Evolutionary conservation across 2,113 vertebrate genomes (phyloP), one percentile per base, ranked within the genome.

Genomic region (Anguilla rostrata): DNA sequence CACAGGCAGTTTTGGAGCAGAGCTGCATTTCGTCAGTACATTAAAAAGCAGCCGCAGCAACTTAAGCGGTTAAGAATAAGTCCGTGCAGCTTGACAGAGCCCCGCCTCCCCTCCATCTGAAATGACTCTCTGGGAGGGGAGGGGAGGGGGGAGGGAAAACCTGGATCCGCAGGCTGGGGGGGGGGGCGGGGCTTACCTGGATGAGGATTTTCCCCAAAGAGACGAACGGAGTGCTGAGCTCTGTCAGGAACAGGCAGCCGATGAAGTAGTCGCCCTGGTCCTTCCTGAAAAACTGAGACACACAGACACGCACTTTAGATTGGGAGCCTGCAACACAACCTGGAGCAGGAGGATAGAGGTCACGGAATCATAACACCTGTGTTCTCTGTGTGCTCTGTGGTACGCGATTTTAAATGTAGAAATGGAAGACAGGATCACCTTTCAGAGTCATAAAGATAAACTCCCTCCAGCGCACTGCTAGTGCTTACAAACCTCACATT

Each of bases 211-310:
- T 99, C 91, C 97, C 98, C 92, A 99, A 92, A 0, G 98, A 99
- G n/a, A 99, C 98, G 1, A 99, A 99, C 1, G 98, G 98, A 0
- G 98, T 99, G 95, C 98, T 99, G 94, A 99, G 93, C 95, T 99
- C 98, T 22, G 98, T 98, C 1, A 93, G 95, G 92, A 98, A 98
- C 92, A 99, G 96, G 91, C 98, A 99, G 91, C 98, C 98, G 1
- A 99, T 96, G 1, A 99, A 99, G 95, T 97, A 99, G 89, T 99
- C 98, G 0, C 98, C 98, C 87, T 96, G 95, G 34, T 97, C 96
- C 83, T 95, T 96, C 89, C 98, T 96, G 89, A 97, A 95, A 88
- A 96, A 97, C 98, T 99, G 95, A 86, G 87, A 88, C 83, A 12
- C 84, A 90, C 60, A 63, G 81, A 89, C 89, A 78, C 39, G 83